Evolutionary conservation across 2,888 invertebrate genomes (phyloP), one percentile per base, ranked within the genome.

Genomic region (Galeruca laticollis): DNA sequence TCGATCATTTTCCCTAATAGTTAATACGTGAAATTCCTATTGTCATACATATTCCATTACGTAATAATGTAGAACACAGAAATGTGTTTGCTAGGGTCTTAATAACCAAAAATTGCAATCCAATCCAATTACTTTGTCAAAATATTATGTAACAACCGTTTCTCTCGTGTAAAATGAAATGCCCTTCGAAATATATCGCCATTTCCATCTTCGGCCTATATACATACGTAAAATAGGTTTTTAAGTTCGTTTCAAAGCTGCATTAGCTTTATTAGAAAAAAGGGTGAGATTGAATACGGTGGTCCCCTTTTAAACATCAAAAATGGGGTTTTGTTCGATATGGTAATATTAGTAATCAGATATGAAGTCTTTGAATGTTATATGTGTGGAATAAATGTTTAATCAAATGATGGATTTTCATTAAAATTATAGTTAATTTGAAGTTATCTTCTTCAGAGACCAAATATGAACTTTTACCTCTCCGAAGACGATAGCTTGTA

Each of bases 181-280:
- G 2, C 35, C 56, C 35, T 57, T 10, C 56, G 33, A 56, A 31
- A 56, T 5, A 18, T 54, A 56, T 56, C n/a, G 31, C 11, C 54
- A n/a, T 31, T 56, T 56, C 33, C 31, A 56, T 33, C 15, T 56
- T n/a, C n/a, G 13, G 56, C 20, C 33, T 56, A 56, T 56, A 56
- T 15, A 56, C 15, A 33, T n/a, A 15, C 15, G 43, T 5, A 15
- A 26, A 56, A 56, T 31, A 56, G 26, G 33, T 31, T 33, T 31
- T 15, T 9, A 56, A 56, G 15, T 56, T 15, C 56, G 31, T 56
- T 56, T 56, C 15, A 57, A 57, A 57, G 56, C 56, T n/a, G 35
- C 60, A 60, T 60, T 60, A 60, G 37, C 26, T 37, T 26, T 20
- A 60, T 40, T 60, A 60, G 40, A 60, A 47, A 57, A 54, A 59